Evolutionary conservation across 2,113 vertebrate genomes (phyloP), one percentile per base, ranked within the genome.

Genomic region (Capreolus pygargus): DNA sequence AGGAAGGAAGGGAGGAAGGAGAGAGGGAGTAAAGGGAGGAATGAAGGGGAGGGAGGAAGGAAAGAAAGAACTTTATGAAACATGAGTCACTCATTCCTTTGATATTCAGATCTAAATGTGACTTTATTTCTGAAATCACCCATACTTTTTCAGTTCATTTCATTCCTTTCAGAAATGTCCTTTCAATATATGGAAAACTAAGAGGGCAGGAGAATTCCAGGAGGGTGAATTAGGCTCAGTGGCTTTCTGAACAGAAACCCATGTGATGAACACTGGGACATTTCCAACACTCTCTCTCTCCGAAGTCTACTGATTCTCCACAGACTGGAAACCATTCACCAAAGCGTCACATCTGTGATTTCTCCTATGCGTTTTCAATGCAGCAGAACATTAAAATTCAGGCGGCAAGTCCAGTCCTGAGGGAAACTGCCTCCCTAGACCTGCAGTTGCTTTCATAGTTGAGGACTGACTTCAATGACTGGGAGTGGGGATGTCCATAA

Each of bases 401-500:
- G 47, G 55, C 23, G 95, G 36, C 52, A 89, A 12, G 81, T 81
- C 25, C 86, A 96, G 39, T 58, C 84, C 95, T 54, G n/a, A 89
- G 45, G 54, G 54, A 89, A 78, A 83, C 25, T 21, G 15, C 21
- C 2, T 79, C 50, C 1, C 0, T 7, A 86, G 57, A 25, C 12
- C 5, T 81, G 30, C 0, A 2, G 4, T 50, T 91, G 27, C 45
- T 83, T 97, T 98, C 67, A 91, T 79, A 89, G 54, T 57, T 60
- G 86, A 91, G n/a, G 87, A 92, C 92, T 96, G 79, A 97, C 81
- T 97, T 97, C 89, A 81, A 43, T 97, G 96, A 52, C 45, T 52
- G 61, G 52, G 33, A 70, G 60, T 0, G 0, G 33, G 28, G 10
- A 25, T 28, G 43, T 90, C 19, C 82, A 12, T 78, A 60, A 43